A percentile compares a stretch with the other conserved stretches of the same genome.
phyloP scores from a whole-genome alignment of 2,797 vertebrate genomes.

The Denticeps clupeoides region DNA sequence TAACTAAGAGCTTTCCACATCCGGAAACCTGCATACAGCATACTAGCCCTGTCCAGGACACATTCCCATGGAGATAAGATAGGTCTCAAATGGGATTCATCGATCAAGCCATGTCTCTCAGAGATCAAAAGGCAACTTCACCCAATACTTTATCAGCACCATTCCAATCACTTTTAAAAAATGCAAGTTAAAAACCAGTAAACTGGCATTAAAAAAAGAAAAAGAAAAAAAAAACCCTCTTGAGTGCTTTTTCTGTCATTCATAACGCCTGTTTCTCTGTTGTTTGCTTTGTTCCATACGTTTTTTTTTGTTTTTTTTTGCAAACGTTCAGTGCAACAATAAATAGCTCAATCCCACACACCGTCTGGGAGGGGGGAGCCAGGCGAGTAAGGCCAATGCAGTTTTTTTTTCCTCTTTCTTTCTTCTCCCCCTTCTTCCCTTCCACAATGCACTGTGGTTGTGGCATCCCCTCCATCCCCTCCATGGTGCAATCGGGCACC shows the following conservation, averaged over 20 bases:
- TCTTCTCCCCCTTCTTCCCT: slow-evolving; percentile 4
- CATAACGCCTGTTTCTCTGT: slow-evolving; percentile 5
- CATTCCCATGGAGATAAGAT: too few relatives aligned
- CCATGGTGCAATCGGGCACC: slow-evolving; percentile 18
- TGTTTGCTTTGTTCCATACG: slow-evolving; percentile 14
- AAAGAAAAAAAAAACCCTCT: neutral
- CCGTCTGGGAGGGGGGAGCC: slow-evolving; percentile 32
- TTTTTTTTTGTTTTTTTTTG: slow-evolving; percentile 14
- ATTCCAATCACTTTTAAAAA: neutral
- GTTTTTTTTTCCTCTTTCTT: neutral
- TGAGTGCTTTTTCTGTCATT: slow-evolving; percentile 15
- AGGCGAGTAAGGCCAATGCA: slow-evolving; percentile 16
- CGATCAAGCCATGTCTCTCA: too few relatives aligned
- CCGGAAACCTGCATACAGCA: too few relatives aligned
- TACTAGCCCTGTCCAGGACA: too few relatives aligned
- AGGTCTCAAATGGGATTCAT: too few relatives aligned
- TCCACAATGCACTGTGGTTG: slow-evolving; percentile 35
- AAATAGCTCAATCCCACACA: slow-evolving; percentile 22
- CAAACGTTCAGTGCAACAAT: slow-evolving; percentile 35
- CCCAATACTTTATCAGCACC: too few relatives aligned
- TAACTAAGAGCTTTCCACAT: too few relatives aligned
- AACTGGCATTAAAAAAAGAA: neutral
- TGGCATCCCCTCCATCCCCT: slow-evolving; percentile 14
- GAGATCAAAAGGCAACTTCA: too few relatives aligned
- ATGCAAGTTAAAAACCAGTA: too few relatives aligned